Evolutionary conservation across 2,888 invertebrate species (phyloP).

Genomic region (Lasioglossum marginatum): DNA sequence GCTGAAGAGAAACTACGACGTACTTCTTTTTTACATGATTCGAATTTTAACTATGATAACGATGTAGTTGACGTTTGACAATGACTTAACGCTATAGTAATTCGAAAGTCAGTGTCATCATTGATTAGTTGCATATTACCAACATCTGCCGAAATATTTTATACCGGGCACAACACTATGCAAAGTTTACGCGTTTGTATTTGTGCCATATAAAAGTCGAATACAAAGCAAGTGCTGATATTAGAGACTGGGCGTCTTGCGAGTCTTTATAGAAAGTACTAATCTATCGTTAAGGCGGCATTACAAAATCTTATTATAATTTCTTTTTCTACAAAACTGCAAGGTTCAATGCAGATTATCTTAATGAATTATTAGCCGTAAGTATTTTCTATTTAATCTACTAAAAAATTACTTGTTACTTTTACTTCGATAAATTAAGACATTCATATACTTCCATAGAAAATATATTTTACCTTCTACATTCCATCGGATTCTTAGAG

Average conservation of each 20-base stretch:
- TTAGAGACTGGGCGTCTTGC: conserved; percentile 59
- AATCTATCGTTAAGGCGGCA: conserved; percentile 63
- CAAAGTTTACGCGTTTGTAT: conserved; percentile 28
- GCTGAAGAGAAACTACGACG: conserved; percentile 82
- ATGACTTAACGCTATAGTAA: conserved; percentile 54
- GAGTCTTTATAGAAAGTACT: conserved; percentile 60
- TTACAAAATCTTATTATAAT: conserved; percentile 58
- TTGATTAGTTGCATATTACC: conserved; percentile 32
- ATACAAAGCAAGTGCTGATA: conserved; percentile 39
- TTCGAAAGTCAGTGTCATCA: conserved; percentile 42
- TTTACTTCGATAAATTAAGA: conserved; percentile 36
- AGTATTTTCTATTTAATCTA: conserved; percentile 38
- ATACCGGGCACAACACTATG: conserved; percentile 46
- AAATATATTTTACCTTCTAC: conserved; percentile 46
- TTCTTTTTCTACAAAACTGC: conserved; percentile 51
- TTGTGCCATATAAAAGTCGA: conserved; percentile 61
- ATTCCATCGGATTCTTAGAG: conserved; percentile 54
- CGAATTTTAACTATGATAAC: conserved; percentile 83
- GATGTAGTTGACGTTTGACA: conserved; percentile 82
- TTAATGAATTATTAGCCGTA: conserved; percentile 57
- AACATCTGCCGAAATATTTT: conserved; percentile 49
- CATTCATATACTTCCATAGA: conserved; percentile 49
- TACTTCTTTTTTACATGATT: conserved; percentile 83
- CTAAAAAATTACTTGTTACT: conserved; percentile 48
- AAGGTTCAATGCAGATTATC: conserved; percentile 29